Percentiles rank a stretch among this genome's conserved stretches.
These are phyloP conservation scores for Coendou prehensilis DNA, from an alignment of 2,797 vertebrate species.

Conservation along the genomic window DNA sequence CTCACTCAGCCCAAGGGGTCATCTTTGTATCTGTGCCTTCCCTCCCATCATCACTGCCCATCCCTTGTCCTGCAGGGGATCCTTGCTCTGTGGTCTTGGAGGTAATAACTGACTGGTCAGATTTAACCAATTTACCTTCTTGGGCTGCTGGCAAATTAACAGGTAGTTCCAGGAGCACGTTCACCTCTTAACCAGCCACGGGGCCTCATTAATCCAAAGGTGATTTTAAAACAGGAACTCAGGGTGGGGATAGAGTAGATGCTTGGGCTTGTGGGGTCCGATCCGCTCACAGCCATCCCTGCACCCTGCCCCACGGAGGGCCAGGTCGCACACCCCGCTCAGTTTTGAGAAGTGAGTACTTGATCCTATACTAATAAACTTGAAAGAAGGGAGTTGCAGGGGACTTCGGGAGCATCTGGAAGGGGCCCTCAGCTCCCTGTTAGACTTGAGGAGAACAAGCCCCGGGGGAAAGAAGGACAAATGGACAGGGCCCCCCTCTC, in stretches of 20 bases:
- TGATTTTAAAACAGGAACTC: neutral
- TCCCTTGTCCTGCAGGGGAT: neutral
- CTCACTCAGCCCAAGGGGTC: neutral
- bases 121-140: neutral
- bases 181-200: neutral
- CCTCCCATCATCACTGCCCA: neutral
- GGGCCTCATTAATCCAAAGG: neutral
- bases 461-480: neutral
- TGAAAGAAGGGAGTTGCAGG: neutral
- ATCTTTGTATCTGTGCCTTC: neutral
- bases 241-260: neutral
- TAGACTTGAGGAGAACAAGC: neutral
- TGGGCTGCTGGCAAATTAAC: neutral
- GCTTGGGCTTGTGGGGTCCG: neutral
- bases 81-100: neutral
- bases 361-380: neutral
- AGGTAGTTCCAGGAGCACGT: neutral
- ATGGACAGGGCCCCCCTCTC: neutral
- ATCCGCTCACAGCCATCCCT: rapidly evolving
- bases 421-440: neutral
- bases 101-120: neutral
- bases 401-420: neutral
- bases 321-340: neutral
- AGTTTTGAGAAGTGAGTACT: neutral
- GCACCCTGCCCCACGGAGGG: neutral